Evolutionary conservation across 2,113 vertebrate species (phyloP), one percentile per base, ranked within the genome.

Genomic region (Alouatta palliata): DNA sequence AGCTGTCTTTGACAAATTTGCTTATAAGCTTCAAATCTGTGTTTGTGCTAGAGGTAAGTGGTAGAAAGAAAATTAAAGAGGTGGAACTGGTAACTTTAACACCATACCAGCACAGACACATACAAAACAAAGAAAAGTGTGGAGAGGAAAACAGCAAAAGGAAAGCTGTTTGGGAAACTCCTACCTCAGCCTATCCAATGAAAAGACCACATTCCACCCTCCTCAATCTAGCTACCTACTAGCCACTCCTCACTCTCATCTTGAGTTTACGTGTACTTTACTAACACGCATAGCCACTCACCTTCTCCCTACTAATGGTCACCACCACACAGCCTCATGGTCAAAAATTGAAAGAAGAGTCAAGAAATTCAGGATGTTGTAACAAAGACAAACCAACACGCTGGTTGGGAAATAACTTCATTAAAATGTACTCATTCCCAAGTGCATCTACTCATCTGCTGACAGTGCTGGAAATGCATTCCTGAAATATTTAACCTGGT

Each of bases 161-260:
- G 43, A 93, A 97, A 89, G 87, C 47, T 68, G 73, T 91, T 58
- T 75, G 56, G 76, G 80, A 64, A 96, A 94, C 95, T 91, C 75
- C 58, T 49, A 10, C 76, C 76, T 83, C n/a, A 40, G 13, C 81
- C 30, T 70, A 96, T n/a, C 47, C 45, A 92, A 66, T 49, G 49
- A 80, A 77, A 94, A 93, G 8, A 73, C 68, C 66, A 19, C 43
- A 84, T 64, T 43, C 64, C 37, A 58, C 32, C 75, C 32, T 47
- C 35, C n/a, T 82, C 76, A 40, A 87, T 27, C 49, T 81, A 52
- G 49, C 75, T 96, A 80, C 23, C 56, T 79, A 47, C 19, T 27
- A 66, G 47, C n/a, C 45, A 47, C 80, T 88, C n/a, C 66, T 95
- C 76, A 61, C 27, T 73, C 71, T 35, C 68, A 70, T 8, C 66